Evolutionary conservation across 2,888 invertebrate genomes (phyloP).

Genomic region (Thera obeliscata): DNA sequence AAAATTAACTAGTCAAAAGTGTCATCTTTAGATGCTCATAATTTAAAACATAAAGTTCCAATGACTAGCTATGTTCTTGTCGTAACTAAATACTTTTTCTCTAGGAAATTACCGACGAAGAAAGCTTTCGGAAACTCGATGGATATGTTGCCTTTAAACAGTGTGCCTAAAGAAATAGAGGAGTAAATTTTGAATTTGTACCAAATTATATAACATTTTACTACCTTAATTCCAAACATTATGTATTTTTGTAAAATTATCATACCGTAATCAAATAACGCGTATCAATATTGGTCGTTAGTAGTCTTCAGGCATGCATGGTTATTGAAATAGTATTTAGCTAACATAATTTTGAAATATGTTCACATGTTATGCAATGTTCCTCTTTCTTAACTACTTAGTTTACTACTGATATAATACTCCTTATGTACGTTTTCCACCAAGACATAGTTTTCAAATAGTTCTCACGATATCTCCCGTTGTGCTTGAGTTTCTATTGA

Average conservation of each 20-base stretch:
- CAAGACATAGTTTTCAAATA: not conserved
- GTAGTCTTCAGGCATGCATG: too few relatives aligned
- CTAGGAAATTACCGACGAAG: conserved; percentile 15
- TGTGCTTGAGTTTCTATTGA: not conserved
- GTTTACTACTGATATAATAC: too few relatives aligned
- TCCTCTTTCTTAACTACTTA: not conserved
- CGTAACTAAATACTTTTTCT: conserved; percentile 5
- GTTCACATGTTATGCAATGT: not conserved
- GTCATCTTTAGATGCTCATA: too few relatives aligned
- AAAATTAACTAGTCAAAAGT: too few relatives aligned
- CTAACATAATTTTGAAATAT: not conserved
- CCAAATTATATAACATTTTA: not conserved
- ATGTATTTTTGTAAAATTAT: too few relatives aligned
- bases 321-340: too few relatives aligned
- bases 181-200: conserved; percentile 12
- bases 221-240: not conserved
- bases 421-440: not conserved
- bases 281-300: too few relatives aligned
- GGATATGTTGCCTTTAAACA: conserved; percentile 10
- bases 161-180: conserved; percentile 4
- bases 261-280: too few relatives aligned
- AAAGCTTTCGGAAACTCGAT: conserved; percentile 3
- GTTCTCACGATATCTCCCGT: too few relatives aligned
- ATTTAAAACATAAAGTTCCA: too few relatives aligned
- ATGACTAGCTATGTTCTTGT: too few relatives aligned